Evolutionary conservation across 1,140 invertebrate species (phyloP).

Genomic region (Scaptomyza graminum): DNA sequence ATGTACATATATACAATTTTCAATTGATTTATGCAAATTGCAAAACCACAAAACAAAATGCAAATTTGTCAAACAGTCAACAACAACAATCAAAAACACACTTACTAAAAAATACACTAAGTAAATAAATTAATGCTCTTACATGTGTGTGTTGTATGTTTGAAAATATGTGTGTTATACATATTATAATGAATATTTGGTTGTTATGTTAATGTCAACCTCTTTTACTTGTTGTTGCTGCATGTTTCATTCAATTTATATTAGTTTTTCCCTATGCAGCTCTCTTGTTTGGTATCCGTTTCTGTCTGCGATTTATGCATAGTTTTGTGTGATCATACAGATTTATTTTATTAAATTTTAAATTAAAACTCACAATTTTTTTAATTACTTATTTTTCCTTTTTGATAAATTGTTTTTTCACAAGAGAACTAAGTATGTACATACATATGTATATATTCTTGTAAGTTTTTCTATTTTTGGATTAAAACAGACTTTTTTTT

Average conservation of each 20-base stretch:
- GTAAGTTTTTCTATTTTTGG: too few species aligned
- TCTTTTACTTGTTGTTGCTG: constrained; percentile 18
- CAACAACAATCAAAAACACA: constrained; percentile 9
- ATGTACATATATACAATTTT: constrained; percentile 42
- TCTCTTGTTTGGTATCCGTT: background rate
- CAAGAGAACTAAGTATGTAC: too few species aligned
- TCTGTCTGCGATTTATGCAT: background rate
- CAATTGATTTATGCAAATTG: constrained; percentile 80
- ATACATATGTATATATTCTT: too few species aligned
- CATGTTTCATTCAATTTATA: constrained; percentile 33
- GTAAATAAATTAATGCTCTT: constrained; percentile 61
- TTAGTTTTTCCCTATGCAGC: constrained; percentile 13
- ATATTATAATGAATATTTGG: constrained; percentile 52
- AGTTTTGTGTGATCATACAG: too few species aligned
- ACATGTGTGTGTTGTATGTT: constrained; percentile 8
- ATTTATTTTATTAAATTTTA: too few species aligned
- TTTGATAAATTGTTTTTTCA: too few species aligned
- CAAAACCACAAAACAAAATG: constrained; percentile 70
- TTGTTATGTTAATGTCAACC: constrained; percentile 55
- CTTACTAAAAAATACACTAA: background rate
- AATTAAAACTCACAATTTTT: too few species aligned
- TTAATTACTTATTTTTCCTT: too few species aligned
- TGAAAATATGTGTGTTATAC: constrained; percentile 13
- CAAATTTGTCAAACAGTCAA: constrained; percentile 52
- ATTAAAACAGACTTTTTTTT: too few species aligned